A percentile compares a stretch with the other conserved stretches of the same genome.
Evolutionary conservation across 2,888 invertebrate species (phyloP).

Genomic region (Cheilosia scutellata): DNA sequence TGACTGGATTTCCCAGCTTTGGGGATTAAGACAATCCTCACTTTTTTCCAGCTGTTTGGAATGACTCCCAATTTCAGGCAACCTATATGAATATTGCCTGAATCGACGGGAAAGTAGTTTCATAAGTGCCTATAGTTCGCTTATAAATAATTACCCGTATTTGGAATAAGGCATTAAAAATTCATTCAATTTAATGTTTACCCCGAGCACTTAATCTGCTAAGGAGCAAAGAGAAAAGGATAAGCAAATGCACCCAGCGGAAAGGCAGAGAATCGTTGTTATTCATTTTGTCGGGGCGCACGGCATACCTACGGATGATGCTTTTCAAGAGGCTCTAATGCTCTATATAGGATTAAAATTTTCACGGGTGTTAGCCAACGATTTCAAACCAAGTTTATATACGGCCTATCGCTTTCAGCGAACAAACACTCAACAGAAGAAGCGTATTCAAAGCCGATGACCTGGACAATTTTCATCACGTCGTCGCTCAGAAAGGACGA

Average conservation of each 20-base stretch:
- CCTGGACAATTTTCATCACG: constrained; percentile 21
- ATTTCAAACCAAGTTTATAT: constrained; percentile 17
- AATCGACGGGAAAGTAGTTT: no score
- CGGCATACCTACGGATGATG: not conserved
- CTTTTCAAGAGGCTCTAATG: constrained; percentile 1
- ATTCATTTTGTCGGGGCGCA: constrained; percentile 7
- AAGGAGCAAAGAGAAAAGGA: constrained; percentile 26
- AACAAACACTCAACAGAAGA: not conserved
- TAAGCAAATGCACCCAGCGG: constrained; percentile 24
- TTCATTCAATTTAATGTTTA: constrained; percentile 35
- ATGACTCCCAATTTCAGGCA: no score
- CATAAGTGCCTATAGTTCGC: no score
- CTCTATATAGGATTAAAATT: constrained; percentile 20
- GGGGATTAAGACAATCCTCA: no score
- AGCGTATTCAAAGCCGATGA: constrained; percentile 24
- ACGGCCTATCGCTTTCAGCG: constrained; percentile 17
- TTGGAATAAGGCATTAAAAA: constrained; percentile 20
- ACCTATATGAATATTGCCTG: no score
- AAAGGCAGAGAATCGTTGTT: constrained; percentile 1
- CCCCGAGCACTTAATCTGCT: constrained; percentile 16
- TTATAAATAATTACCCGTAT: constrained; percentile 1
- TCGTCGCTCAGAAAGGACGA: not conserved
- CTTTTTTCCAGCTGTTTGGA: no score
- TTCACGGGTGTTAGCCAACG: constrained; percentile 9
- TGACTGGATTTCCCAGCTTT: no score